Conservation (phyloP, 2,113 vertebrate genomes). For the Aphyosemion australe region DNA sequence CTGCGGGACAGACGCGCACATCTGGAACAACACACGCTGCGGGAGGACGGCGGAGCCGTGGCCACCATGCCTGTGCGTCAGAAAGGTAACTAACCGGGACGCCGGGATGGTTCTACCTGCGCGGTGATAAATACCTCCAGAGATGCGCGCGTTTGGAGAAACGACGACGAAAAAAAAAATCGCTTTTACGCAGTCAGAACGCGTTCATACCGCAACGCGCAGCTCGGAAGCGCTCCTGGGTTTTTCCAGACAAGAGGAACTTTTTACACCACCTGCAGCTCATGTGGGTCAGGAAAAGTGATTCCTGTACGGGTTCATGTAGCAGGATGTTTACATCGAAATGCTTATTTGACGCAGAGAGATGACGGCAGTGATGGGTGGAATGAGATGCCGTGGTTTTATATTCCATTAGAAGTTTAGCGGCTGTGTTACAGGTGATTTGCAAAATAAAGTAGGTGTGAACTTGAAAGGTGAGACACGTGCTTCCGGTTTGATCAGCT, state of each 20-base stretch:
- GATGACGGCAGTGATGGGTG: too few relatives aligned
- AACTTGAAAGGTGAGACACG: neutral
- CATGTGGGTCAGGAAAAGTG: too few relatives aligned
- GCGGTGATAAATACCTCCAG: fast-evolving
- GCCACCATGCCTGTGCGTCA: slow-evolving; percentile 71
- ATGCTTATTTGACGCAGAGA: too few relatives aligned
- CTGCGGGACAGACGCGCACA: slow-evolving; percentile 49
- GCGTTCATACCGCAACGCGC: neutral
- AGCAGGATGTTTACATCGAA: too few relatives aligned
- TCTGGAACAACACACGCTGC: slow-evolving; percentile 50
- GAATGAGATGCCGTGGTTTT: neutral
- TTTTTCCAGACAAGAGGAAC: neutral
- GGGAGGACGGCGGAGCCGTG: neutral
- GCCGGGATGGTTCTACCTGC: neutral
- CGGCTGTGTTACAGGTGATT: neutral
- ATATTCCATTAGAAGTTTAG: neutral
- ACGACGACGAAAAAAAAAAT: neutral
- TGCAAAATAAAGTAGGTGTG: neutral
- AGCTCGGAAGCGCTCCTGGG: neutral
- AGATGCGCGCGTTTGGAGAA: neutral
- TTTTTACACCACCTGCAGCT: neutral
- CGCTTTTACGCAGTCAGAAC: neutral
- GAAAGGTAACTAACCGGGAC: slow-evolving; percentile 56
- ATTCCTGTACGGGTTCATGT: too few relatives aligned
- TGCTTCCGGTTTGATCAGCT: slow-evolving; percentile 61